Base-by-base conservation (phyloP, 1,140 invertebrate species). In the Helicoverpa armigera region DNA sequence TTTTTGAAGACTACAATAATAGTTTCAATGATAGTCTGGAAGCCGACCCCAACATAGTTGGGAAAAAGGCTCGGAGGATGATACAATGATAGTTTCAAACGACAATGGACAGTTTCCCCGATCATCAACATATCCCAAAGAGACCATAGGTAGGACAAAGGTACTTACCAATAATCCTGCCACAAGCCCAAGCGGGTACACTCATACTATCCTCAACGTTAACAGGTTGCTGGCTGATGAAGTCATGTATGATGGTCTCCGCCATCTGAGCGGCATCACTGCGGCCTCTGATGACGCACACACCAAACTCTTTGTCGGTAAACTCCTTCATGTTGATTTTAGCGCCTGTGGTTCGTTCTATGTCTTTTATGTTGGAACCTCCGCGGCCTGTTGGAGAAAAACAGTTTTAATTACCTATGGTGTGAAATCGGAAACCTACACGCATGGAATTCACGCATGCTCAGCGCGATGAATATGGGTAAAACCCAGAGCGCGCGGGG, bases 331-430 rank as follows among this genome's bases (percentile, higher is more conserved):
- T 98, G 87, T 96, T 96, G 63, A 98, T 97, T 82, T 94, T 95
- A 3, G 97, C 97, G 54, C 96, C 96, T 0, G 97, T 97, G 83
- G 96, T 96, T 61, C 96, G 93, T 89, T 98, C 96, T 85, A 98
- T 96, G 76, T 96, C 92, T 89, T 97, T 97, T 53, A 98, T 96
- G 82, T 96, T 96, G 12, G 92, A 91, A 9, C 97, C 97, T 80
- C 94, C 95, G 82, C 97, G 95, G 76, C 97, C 97, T 92, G 97
- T 96, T 51, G 96, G 70, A 58, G 86, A 85, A 29, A 82, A 5
- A 54, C 14, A 80, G 23, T 23, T 7, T 60, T 35, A 3, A 78
- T 53, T 35, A 35, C 3, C 35, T 35, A 35, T 35, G 35, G 23
- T 23, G 23, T 23, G 23, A 23, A 23, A 23, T 23, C 23, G 23